These are phyloP conservation scores for Otis tarda DNA, from an alignment of 2,113 vertebrate genomes.

Conservation along the genomic window DNA sequence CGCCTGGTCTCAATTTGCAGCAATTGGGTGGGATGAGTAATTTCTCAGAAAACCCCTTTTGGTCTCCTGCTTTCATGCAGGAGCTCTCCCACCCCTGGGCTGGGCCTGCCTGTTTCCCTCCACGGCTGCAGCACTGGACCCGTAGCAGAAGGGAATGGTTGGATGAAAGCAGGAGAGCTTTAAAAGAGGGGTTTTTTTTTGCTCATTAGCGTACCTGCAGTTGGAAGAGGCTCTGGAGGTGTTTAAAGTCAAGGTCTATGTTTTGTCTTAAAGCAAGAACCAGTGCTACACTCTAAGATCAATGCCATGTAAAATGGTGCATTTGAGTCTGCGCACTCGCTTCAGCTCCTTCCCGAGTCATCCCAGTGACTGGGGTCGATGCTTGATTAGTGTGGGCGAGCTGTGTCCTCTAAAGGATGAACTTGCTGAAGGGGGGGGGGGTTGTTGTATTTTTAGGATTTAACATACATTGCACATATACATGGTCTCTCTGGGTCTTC, in stretches of 20 bases:
- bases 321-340: not conserved
- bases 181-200: not conserved
- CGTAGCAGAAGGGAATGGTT: not conserved
- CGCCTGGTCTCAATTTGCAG: fast-evolving
- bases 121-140: too few relatives aligned
- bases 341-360: not conserved
- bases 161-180: not conserved
- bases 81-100: too few relatives aligned
- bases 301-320: fast-evolving
- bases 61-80: too few relatives aligned
- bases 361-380: fast-evolving
- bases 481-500: fast-evolving
- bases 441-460: not conserved
- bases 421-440: not conserved
- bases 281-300: not conserved
- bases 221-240: not conserved
- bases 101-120: too few relatives aligned
- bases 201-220: fast-evolving
- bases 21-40: not conserved
- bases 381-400: not conserved
- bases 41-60: not conserved
- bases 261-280: not conserved
- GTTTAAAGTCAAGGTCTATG: not conserved
- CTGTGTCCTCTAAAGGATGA: not conserved
- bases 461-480: fast-evolving